Evolutionary conservation across 2,888 invertebrate species (phyloP), one percentile per base, ranked within the genome.

Genomic region (Flexamia atlantica): DNA sequence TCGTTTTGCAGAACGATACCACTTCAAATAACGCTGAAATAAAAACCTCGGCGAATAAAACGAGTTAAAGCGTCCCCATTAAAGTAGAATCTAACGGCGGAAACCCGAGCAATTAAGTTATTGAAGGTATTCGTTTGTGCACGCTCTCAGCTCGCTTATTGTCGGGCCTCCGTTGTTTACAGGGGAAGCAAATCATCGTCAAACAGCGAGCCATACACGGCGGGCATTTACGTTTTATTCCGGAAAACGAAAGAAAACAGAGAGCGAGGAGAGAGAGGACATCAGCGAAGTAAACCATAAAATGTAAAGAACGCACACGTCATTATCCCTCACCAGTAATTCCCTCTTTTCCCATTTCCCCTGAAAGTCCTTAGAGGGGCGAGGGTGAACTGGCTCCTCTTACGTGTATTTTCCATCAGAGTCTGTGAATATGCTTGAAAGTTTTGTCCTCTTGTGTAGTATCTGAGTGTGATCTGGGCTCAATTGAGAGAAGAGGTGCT

Each of bases 291-390:
- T 57, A 57, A 80, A 57, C 32, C 60, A 2, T 20, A 80, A 80
- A 80, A 80, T 57, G 30, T 50, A 80, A 80, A 80, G 57, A 57
- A 57, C 57, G 80, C 79, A 53, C 50, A 79, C 80, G 80, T 80
- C 32, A 2, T 80, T 57, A 20, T 80, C 28, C 57, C 28, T n/a
- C 25, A 10, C 30, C 57, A 25, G 7, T 14, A 57, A 57, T 57
- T 57, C 57, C 28, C 53, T 46, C 20, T 23, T 53, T 23, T 30
- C 28, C 64, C 64, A 4, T 53, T 64, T 28, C 30, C 64, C 20
- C 25, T 64, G 64, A 30, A 64, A 30, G 12, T 64, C n/a, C 57
- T 28, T 28, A 9, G 5, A 14, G 28, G 17, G 28, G 17, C 12
- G 64, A 30, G 25, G 28, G 28, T 1, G 30, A 23, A 5, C 53